Percentiles rank a stretch among this genome's conserved stretches.
Conservation (phyloP, 2,888 invertebrate genomes). For the Venusia cambrica region DNA sequence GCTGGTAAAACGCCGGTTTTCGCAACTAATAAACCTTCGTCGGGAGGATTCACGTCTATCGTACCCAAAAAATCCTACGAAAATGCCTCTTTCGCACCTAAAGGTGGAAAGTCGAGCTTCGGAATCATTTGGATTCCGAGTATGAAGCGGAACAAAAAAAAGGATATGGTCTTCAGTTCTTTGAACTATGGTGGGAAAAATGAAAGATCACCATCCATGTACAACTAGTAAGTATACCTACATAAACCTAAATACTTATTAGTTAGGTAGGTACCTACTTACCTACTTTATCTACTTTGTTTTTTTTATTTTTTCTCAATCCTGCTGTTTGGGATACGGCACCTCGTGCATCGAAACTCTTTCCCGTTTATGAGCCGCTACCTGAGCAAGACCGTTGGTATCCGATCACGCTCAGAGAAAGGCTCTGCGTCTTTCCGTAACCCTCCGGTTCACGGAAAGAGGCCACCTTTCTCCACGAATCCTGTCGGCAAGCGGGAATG, state of each 20-base stretch:
- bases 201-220: constrained; percentile 64
- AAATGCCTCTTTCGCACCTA: constrained; percentile 41
- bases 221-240: constrained; percentile 54
- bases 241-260: not conserved
- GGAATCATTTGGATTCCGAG: constrained; percentile 69
- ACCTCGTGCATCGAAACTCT: too few relatives aligned
- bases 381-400: too few relatives aligned
- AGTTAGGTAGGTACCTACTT: too few relatives aligned
- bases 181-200: constrained; percentile 46
- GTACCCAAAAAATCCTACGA: constrained; percentile 44
- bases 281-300: too few relatives aligned
- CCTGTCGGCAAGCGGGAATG: too few relatives aligned
- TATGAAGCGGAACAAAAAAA: constrained; percentile 57
- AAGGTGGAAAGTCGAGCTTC: constrained; percentile 51
- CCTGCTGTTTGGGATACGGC: too few relatives aligned
- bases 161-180: constrained; percentile 54
- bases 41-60: constrained; percentile 18
- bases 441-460: too few relatives aligned
- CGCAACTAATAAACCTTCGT: constrained; percentile 13
- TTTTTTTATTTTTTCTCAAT: too few relatives aligned
- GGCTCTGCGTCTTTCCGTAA: too few relatives aligned
- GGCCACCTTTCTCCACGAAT: too few relatives aligned
- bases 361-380: too few relatives aligned
- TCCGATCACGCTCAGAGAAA: too few relatives aligned
- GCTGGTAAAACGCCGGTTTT: constrained; percentile 13